These are phyloP conservation scores for Luperina testacea DNA, from an alignment of 2,888 invertebrate genomes.

Conservation along the genomic window DNA sequence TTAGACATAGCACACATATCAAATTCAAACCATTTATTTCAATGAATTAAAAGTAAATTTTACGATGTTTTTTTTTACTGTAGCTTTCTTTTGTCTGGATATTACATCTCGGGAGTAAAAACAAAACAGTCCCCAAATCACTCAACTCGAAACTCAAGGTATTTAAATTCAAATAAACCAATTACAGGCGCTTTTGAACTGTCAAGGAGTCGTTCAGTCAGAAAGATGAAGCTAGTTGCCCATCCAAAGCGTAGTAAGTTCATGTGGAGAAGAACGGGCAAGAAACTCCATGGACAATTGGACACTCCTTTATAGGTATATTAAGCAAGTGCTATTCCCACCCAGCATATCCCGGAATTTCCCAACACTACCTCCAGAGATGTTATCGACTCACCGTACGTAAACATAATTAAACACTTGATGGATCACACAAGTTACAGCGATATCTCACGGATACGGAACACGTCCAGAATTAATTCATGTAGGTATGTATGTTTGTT, in stretches of 20 bases:
- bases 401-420: constrained; percentile 59
- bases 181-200: too few relatives aligned
- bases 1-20: neutral
- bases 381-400: constrained; percentile 31
- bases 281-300: neutral
- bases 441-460: constrained; percentile 12
- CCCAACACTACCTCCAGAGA: constrained; percentile 42
- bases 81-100: too few relatives aligned
- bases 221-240: neutral
- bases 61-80: too few relatives aligned
- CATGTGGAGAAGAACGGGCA: neutral
- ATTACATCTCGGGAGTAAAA: too few relatives aligned
- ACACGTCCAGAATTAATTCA: constrained; percentile 35
- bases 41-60: too few relatives aligned
- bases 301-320: neutral
- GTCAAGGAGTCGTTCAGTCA: too few relatives aligned
- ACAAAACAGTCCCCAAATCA: too few relatives aligned
- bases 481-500: neutral
- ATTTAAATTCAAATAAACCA: too few relatives aligned
- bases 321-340: neutral
- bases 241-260: neutral
- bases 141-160: too few relatives aligned
- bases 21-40: neutral
- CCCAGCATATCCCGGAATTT: constrained; percentile 3
- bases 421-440: constrained; percentile 34